Evolutionary conservation across 2,888 invertebrate genomes (phyloP), one percentile per base, ranked within the genome.

Genomic region (Suillia variegata): DNA sequence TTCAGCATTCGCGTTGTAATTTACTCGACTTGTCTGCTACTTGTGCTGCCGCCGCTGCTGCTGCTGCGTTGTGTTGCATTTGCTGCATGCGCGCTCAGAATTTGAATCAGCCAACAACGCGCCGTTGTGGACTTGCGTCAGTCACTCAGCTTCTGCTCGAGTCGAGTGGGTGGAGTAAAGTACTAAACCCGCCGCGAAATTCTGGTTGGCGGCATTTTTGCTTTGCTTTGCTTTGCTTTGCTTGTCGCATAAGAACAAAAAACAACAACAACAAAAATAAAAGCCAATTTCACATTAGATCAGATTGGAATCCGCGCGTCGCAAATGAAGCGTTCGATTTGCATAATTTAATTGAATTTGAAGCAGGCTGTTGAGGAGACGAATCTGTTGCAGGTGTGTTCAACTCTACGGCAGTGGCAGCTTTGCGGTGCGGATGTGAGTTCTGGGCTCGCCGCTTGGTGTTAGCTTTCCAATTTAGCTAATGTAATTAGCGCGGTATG

Each of bases 281-380:
- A 68, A 66, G 54, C 62, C 64, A 71, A 70, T 67, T 70, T 67
- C 58, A 50, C 56, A 38, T 62, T 65, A 60, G 62, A 57, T 54
- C 50, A 50, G 50, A n/a, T 24, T 47, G 59, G 42, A 54, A 54
- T 20, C 51, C 15, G 21, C 15, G 21, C 51, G 31, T 61, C 62
- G 66, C 62, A 54, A 70, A 70, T 69, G 73, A 69, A 69, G 70
- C 67, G 66, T 68, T 65, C 72, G 67, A 75, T 75, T 75, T 75
- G 66, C 75, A 75, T 75, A 77, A 75, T 74, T 75, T 75, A 75
- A 75, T 75, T 75, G 77, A 75, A 77, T 76, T 75, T 69, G 67
- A 71, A 64, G 73, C 38, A 38, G 54, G 51, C 48, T 60, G 54
- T 15, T 18, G 31, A 21, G 48, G 18, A 33, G 26, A 20, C 13